Base-by-base conservation (phyloP, 2,888 invertebrate species). In the Sialis lutaria region DNA sequence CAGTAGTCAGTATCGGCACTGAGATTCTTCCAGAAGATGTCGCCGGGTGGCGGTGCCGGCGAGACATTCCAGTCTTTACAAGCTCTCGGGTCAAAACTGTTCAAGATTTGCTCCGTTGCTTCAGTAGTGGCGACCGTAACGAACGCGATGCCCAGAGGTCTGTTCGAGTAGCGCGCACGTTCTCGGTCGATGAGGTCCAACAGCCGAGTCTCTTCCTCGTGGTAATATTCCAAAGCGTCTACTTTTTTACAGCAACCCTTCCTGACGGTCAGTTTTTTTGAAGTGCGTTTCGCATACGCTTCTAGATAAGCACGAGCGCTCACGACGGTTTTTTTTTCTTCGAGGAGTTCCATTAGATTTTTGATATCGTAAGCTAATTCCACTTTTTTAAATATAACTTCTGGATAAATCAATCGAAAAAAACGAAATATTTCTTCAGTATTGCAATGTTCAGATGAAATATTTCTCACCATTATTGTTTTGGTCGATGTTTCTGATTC, bases 21-120 rank as follows among this genome's bases (percentile, higher is more conserved):
- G 50, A 95, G 66, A 64, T 95, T 90, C 63, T 92, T 91, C 95
- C 95, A 96, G 62, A 89, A 87, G 46, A 96, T 85, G 63, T 95
- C 93, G 35, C 86, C 79, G 0, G 95, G 92, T 31, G 87, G 80
- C 1, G 95, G 93, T 4, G 95, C 93, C 65, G 87, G 87, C 33
- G 74, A 69, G 5, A 93, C 75, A 40, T 77, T 74, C 93, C 93
- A 95, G 42, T 81, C 74, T 9, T 76, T 65, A 49, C 79, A 70
- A 50, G 79, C 62, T 58, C 77, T 74, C 0, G 73, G 72, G 44
- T 65, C 62, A 57, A 82, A 82, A 50, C 79, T 71, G 44, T 70
- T 72, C 4, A 79, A 73, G 10, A 82, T 75, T 64, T 77, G 75
- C 53, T 80, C 76, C 1, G 80, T 81, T 54, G 75, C 69, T 56